phyloP scores from a whole-genome alignment of 2,888 invertebrate species.

The Nephrotoma flavescens region DNA sequence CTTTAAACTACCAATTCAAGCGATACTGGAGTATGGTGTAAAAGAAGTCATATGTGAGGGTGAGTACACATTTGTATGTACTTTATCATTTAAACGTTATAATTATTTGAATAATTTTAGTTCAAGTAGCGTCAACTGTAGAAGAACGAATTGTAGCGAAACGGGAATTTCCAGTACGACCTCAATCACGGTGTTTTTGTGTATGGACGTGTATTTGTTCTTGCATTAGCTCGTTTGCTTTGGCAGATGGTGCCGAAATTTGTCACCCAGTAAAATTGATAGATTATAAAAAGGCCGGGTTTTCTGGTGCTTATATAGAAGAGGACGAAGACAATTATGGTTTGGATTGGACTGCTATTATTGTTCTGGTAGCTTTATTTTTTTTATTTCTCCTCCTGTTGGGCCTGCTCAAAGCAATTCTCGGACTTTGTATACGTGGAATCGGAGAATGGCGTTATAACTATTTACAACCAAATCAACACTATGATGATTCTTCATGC shows the following conservation, averaged over 20 bases:
- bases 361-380: not conserved
- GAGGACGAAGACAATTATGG: not conserved
- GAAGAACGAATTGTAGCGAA: conserved; percentile 13
- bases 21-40: not conserved
- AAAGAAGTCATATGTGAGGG: conserved; percentile 16
- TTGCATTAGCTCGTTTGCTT: conserved; percentile 19
- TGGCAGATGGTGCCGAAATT: conserved; percentile 16
- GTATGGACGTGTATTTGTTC: conserved; percentile 24
- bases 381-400: conserved; percentile 6
- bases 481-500: conserved; percentile 15
- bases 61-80: conserved; percentile 11
- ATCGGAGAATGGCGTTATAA: conserved; percentile 18
- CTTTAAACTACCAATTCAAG: conserved; percentile 20
- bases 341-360: not conserved
- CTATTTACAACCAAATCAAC: conserved; percentile 18
- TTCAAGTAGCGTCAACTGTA: conserved; percentile 10
- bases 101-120: conserved; percentile 7
- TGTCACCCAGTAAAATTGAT: conserved; percentile 17
- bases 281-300: conserved; percentile 17
- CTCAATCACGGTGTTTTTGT: conserved; percentile 23
- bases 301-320: conserved; percentile 10
- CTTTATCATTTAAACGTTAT: not conserved
- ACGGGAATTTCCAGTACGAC: conserved; percentile 19
- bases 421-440: conserved; percentile 15
- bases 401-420: conserved; percentile 20